phyloP scores from a whole-genome alignment of 1,140 invertebrate species.

The Drosophila pallidifrons region DNA sequence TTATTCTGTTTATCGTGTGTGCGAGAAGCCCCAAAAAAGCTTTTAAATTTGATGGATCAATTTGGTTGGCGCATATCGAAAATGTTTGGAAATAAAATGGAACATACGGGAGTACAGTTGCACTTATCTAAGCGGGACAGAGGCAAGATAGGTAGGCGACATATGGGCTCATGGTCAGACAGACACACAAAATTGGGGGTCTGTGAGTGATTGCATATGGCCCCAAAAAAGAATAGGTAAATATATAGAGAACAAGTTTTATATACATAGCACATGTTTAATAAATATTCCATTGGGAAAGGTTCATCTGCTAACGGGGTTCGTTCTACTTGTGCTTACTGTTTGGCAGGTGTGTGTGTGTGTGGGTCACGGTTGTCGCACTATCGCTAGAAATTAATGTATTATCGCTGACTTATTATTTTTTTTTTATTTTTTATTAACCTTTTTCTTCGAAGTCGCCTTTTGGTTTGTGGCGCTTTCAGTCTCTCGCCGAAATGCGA shows the following conservation, averaged over 20 bases:
- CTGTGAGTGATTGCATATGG: constrained; percentile 37
- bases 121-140: constrained; percentile 47
- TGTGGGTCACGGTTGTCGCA: constrained; percentile 27
- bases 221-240: background rate
- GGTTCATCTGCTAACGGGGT: constrained; percentile 30
- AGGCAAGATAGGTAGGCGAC: constrained; percentile 28
- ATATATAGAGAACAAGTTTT: background rate
- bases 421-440: constrained; percentile 7
- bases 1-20: background rate
- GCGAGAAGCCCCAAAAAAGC: constrained; percentile 54
- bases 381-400: constrained; percentile 35
- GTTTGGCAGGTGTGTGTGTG: constrained; percentile 15
- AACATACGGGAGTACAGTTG: constrained; percentile 36
- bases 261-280: constrained; percentile 42
- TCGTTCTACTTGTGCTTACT: constrained; percentile 13
- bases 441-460: constrained; percentile 49
- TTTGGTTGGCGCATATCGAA: constrained; percentile 50
- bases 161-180: constrained; percentile 66
- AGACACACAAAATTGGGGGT: background rate
- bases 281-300: constrained; percentile 67
- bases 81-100: constrained; percentile 42
- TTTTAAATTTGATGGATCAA: constrained; percentile 74
- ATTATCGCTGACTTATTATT: constrained; percentile 49
- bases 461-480: constrained; percentile 37
- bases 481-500: constrained; percentile 62